Percentiles rank a stretch among this genome's conserved stretches.
These are phyloP conservation scores for Liopterus haemorrhoidalis DNA, from an alignment of 2,888 invertebrate genomes.

Conservation along the genomic window DNA sequence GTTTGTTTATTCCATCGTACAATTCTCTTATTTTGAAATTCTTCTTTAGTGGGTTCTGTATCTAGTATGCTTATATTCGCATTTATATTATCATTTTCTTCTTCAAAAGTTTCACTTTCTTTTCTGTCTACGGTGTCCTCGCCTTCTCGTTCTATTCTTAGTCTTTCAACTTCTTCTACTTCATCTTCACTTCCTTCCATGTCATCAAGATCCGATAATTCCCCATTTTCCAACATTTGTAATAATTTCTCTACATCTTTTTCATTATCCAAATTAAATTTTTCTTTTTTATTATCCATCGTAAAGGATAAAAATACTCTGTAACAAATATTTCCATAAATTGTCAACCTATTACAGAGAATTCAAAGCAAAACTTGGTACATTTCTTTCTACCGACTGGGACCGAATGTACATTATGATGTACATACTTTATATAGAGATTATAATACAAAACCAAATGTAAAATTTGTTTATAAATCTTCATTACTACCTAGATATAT, in stretches of 20 bases:
- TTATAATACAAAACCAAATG: conserved; percentile 4
- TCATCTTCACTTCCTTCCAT: conserved; percentile 6
- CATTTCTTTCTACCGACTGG: conserved; percentile 4
- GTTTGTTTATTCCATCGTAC: conserved; percentile 7
- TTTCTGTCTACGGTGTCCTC: conserved; percentile 5
- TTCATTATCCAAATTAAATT: conserved; percentile 5
- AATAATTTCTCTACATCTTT: conserved; percentile 6
- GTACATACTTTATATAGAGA: conserved; percentile 3
- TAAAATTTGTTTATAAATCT: conserved; percentile 2
- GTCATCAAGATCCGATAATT: conserved; percentile 11
- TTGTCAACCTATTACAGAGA: conserved; percentile 5
- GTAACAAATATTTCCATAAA: conserved; percentile 4
- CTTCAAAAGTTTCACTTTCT: conserved; percentile 8
- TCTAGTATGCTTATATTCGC: conserved; percentile 4
- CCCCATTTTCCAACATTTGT: conserved; percentile 4
- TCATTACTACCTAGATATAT: neutral
- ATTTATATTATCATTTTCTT: conserved; percentile 4
- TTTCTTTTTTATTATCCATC: conserved; percentile 7
- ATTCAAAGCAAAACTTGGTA: conserved; percentile 5
- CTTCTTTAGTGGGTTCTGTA: conserved; percentile 3
- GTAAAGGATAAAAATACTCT: conserved; percentile 1
- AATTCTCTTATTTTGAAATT: neutral
- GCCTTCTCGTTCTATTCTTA: conserved; percentile 6
- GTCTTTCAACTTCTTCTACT: conserved; percentile 3
- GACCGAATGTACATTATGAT: conserved; percentile 9